A percentile compares a stretch with the other conserved stretches of the same genome.
phyloP scores from a whole-genome alignment of 1,140 invertebrate species.

The Helicoverpa armigera region DNA sequence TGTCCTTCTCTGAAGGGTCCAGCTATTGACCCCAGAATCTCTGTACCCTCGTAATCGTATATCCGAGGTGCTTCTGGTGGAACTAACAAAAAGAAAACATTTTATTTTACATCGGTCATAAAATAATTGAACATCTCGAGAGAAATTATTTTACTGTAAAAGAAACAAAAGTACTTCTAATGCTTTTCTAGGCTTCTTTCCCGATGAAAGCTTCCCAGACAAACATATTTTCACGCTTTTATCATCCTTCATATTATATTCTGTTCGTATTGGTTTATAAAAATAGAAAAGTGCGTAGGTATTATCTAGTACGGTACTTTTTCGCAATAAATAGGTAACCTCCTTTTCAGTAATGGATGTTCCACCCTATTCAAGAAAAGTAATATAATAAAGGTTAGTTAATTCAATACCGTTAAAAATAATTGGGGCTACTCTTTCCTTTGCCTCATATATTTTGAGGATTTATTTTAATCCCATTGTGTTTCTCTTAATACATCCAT shows the following conservation, averaged over 20 bases:
- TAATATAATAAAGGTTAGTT: background rate
- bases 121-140: background rate
- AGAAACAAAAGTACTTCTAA: too few relatives aligned
- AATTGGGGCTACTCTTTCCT: too few relatives aligned
- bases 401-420: too few relatives aligned
- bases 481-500: too few relatives aligned
- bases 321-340: background rate
- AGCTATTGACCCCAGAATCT: constrained; percentile 90
- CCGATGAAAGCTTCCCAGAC: too few relatives aligned
- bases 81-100: constrained; percentile 86
- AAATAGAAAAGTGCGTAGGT: background rate
- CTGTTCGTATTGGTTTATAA: background rate
- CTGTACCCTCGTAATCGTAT: constrained; percentile 92
- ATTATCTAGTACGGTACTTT: background rate
- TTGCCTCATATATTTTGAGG: background rate
- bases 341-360: background rate
- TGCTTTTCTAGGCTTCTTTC: too few relatives aligned
- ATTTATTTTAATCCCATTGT: background rate
- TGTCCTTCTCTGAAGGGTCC: constrained; percentile 95
- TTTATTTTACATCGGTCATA: constrained; percentile 10
- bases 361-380: background rate
- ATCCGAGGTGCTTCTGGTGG: constrained; percentile 92
- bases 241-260: too few relatives aligned
- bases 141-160: too few relatives aligned
- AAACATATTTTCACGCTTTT: too few relatives aligned